Conservation (phyloP, 2,888 invertebrate species). For the Chrysodeixis includens region DNA sequence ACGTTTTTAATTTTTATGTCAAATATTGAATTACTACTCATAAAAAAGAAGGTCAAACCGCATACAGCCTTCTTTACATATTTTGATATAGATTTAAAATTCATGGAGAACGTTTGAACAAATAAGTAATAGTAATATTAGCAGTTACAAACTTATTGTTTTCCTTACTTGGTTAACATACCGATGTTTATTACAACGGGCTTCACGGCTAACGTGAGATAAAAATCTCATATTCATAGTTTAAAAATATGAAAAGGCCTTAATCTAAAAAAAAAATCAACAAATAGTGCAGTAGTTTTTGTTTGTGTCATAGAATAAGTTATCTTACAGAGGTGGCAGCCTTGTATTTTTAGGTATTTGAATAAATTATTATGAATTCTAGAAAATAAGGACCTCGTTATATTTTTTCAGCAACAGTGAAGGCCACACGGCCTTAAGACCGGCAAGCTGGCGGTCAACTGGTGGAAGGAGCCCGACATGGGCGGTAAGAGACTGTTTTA, state of each 20-base stretch:
- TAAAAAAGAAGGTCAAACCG: background rate
- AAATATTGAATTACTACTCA: constrained; percentile 2
- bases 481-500: constrained; percentile 67
- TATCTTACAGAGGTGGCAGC: constrained; percentile 33
- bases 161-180: background rate
- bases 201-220: too few relatives aligned
- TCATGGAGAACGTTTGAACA: background rate
- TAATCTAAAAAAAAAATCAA: too few relatives aligned
- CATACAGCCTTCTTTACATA: background rate
- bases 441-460: constrained; percentile 69
- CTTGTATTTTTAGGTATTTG: constrained; percentile 7
- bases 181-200: too few relatives aligned
- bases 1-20: constrained; percentile 11
- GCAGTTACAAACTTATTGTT: background rate
- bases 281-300: too few relatives aligned
- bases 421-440: constrained; percentile 54
- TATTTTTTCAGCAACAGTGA: constrained; percentile 50
- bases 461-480: constrained; percentile 77
- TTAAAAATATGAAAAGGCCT: too few relatives aligned
- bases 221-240: too few relatives aligned
- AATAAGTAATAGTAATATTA: background rate
- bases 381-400: constrained; percentile 2
- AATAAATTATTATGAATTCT: too few relatives aligned
- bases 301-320: constrained; percentile 19
- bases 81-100: background rate